Base-by-base conservation (phyloP, 2,113 vertebrate species). In the Platysteira castanea region DNA sequence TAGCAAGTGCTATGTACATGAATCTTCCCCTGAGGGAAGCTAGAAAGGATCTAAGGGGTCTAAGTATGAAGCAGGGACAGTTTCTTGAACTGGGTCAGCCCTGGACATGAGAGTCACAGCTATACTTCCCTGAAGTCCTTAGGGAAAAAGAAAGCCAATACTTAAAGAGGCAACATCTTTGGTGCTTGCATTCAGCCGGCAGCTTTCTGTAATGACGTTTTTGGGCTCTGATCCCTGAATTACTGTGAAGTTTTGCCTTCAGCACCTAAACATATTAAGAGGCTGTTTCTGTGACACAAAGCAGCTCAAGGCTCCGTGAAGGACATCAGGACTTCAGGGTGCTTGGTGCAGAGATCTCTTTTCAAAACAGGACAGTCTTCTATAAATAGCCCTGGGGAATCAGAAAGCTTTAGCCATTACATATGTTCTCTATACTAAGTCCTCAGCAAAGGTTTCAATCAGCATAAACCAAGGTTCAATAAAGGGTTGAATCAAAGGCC, bases 241-340 rank as follows among this genome's bases (percentile, higher is more conserved):
- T 69, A n/a, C 88, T 83, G 46, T 74, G 53, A 92, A 83, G 59
- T 74, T 94, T 84, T 91, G 47, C 93, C 85, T 87, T 93, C 90
- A 95, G 74, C 69, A 89, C 65, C 67, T 80, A 67, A 88, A 92
- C 7, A 15, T 61, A 63, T 80, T 95, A 86, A 54, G 47, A 92
- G 24, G 47, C 60, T 78, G 28, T 92, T 93, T 90, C 89, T 78
- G 54, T 44, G 68, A 84, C 33, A 59, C 31, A 39, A 88, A 46
- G 63, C 46, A 80, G 75, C 86, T 92, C 68, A 92, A 88, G 79
- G 54, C 88, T 78, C 83, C 54, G 10, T 84, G 80, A 95, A 93
- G 73, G 76, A 74, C 94, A 90, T 70, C 20, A 50, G 53, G 37
- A 61, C 71, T 86, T 84, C 76, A 63, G 70, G 90, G 52, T 24